Percentiles rank a stretch among this genome's conserved stretches.
Conservation (phyloP, 37 sponge, comb jelly and placozoan species). For the Diacarnus erythraeanus region DNA sequence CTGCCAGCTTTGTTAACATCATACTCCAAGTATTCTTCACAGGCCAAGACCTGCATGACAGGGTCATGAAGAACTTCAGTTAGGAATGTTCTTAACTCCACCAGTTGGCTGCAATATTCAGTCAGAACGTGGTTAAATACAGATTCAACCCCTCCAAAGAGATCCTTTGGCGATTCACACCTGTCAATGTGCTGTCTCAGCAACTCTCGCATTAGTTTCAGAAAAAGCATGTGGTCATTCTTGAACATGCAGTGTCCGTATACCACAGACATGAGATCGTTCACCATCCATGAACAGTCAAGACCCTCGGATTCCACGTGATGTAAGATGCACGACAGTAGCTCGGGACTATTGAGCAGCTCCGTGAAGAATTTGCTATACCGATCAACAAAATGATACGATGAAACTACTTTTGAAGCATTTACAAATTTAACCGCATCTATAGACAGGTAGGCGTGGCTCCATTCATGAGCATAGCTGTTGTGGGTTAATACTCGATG, state of each 20-base stretch:
- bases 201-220: constrained; percentile 23
- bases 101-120: constrained; percentile 50
- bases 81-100: constrained; percentile 34
- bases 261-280: constrained; percentile 53
- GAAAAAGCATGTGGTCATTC: constrained; percentile 49
- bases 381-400: constrained; percentile 4
- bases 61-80: constrained; percentile 28
- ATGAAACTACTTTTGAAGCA: constrained; percentile 29
- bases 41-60: constrained; percentile 23
- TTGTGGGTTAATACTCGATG: constrained; percentile 12
- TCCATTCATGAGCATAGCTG: constrained; percentile 32
- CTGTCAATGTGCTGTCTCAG: constrained; percentile 22
- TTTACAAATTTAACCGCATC: constrained; percentile 20
- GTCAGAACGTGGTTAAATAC: constrained; percentile 28
- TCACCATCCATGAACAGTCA: constrained; percentile 37
- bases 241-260: constrained; percentile 64
- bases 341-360: constrained; percentile 15
- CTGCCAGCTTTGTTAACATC: constrained; percentile 56
- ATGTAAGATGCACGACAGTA: constrained; percentile 30
- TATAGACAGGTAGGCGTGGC: not conserved
- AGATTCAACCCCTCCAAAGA: constrained; percentile 50
- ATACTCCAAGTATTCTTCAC: constrained; percentile 45
- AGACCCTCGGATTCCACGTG: constrained; percentile 50
- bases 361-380: constrained; percentile 29
- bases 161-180: constrained; percentile 28